These are phyloP conservation scores for Congeria kusceri DNA, from an alignment of 2,888 invertebrate species.

Conservation along the genomic window DNA sequence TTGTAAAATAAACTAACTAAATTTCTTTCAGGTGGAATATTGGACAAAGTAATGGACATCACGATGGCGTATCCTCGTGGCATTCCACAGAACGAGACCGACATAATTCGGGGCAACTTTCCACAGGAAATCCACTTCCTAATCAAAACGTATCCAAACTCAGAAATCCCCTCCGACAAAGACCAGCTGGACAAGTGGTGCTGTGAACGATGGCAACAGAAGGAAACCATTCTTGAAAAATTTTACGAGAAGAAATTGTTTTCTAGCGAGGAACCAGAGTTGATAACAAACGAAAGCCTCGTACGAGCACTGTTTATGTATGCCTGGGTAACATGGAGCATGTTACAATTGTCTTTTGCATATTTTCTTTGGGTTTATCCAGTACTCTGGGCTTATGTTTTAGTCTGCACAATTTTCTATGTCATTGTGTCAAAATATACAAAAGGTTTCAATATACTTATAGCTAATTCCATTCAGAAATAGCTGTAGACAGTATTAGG, in stretches of 20 bases:
- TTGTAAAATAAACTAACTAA: background rate
- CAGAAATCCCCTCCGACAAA: slow-evolving; percentile 41
- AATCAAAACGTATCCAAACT: slow-evolving; percentile 86
- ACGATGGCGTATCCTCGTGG: slow-evolving; percentile 93
- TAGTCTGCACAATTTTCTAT: slow-evolving; percentile 55
- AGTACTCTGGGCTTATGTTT: slow-evolving; percentile 52
- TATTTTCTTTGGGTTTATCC: slow-evolving; percentile 51
- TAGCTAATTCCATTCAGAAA: slow-evolving; percentile 37
- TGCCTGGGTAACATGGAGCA: slow-evolving; percentile 52
- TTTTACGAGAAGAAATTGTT: slow-evolving; percentile 59
- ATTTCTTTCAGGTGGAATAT: slow-evolving; percentile 86
- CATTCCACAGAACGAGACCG: slow-evolving; percentile 91
- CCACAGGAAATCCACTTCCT: slow-evolving; percentile 92
- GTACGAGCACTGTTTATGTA: slow-evolving; percentile 46
- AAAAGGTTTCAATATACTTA: slow-evolving; percentile 47
- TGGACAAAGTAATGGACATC: slow-evolving; percentile 93
- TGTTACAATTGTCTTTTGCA: slow-evolving; percentile 32
- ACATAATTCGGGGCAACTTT: slow-evolving; percentile 90
- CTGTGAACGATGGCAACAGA: slow-evolving; percentile 37
- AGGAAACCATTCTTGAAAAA: slow-evolving; percentile 45
- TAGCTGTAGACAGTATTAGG: too few relatives aligned
- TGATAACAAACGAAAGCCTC: slow-evolving; percentile 46
- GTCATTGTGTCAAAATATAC: slow-evolving; percentile 44
- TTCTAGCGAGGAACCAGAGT: background rate
- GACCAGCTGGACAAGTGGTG: slow-evolving; percentile 60